A percentile compares a stretch with the other conserved stretches of the same genome.
These are phyloP conservation scores for Eonycteris spelaea DNA, from an alignment of 2,113 vertebrate species.

Conservation along the genomic window DNA sequence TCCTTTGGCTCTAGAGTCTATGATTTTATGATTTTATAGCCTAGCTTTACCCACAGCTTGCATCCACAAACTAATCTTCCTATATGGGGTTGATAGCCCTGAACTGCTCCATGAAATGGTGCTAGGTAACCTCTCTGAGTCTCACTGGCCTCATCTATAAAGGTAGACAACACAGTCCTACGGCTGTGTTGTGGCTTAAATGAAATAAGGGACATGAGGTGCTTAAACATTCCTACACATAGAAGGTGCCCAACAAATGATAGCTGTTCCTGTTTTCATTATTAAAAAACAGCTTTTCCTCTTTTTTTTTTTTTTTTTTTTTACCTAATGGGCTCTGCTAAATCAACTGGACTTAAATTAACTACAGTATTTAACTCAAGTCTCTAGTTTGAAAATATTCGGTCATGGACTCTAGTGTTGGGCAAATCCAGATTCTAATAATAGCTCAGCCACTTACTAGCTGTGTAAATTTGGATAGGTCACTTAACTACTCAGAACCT, in stretches of 20 bases:
- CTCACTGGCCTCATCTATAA: not conserved
- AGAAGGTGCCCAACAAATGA: not conserved
- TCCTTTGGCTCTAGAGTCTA: not conserved
- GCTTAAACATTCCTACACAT: not conserved
- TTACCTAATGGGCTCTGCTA: not conserved
- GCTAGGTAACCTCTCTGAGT: not conserved
- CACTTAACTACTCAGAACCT: not conserved
- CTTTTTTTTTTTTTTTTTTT: not conserved
- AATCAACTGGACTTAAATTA: not conserved
- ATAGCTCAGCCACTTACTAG: not conserved
- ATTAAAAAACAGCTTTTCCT: not conserved
- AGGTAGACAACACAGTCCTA: not conserved
- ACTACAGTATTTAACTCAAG: not conserved
- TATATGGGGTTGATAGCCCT: not conserved
- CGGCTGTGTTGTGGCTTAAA: not conserved
- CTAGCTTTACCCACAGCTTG: not conserved
- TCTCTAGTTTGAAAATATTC: not conserved
- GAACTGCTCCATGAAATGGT: not conserved
- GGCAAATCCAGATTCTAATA: not conserved
- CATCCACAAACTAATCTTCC: not conserved
- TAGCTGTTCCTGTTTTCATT: not conserved
- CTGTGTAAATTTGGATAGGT: not conserved
- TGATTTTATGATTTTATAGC: conserved; percentile 6
- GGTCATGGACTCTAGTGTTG: not conserved
- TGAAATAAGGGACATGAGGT: not conserved